These are phyloP conservation scores for Drosophila meridiana DNA, from an alignment of 2,888 invertebrate species.

Conservation along the genomic window DNA sequence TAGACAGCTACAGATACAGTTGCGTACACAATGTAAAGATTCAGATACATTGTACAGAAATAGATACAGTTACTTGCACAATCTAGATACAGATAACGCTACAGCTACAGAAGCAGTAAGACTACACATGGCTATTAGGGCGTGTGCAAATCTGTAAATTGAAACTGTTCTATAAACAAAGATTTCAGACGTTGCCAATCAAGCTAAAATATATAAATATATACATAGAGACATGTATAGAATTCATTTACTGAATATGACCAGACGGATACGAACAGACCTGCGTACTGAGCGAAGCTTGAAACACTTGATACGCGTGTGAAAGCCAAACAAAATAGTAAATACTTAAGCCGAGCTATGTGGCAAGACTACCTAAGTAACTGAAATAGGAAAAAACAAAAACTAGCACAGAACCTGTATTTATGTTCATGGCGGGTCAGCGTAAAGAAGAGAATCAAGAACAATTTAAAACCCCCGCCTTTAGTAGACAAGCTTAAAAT, in stretches of 20 bases:
- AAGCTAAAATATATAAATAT: conserved; percentile 22
- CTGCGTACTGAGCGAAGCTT: conserved; percentile 21
- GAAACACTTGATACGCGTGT: conserved; percentile 47
- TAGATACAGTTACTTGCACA: conserved; percentile 16
- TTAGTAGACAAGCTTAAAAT: neutral
- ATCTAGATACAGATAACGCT: conserved; percentile 1
- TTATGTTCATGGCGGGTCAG: conserved; percentile 4
- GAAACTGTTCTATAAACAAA: conserved; percentile 49
- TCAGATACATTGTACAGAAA: conserved; percentile 7
- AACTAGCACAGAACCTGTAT: conserved; percentile 32
- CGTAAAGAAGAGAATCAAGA: neutral
- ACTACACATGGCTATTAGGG: conserved; percentile 31
- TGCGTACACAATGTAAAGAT: conserved; percentile 2
- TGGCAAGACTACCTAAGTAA: conserved; percentile 4
- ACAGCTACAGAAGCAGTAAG: conserved; percentile 19
- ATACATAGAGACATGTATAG: neutral
- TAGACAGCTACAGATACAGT: conserved; percentile 11
- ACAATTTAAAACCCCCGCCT: neutral
- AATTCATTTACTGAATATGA: conserved; percentile 8
- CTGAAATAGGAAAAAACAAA: neutral
- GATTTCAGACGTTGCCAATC: conserved; percentile 34
- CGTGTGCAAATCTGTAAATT: conserved; percentile 38
- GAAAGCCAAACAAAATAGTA: conserved; percentile 40
- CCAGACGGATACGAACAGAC: conserved; percentile 19
- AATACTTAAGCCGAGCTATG: conserved; percentile 1